Conservation (phyloP, 2,888 invertebrate genomes). For the Halictus quadricinctus region DNA sequence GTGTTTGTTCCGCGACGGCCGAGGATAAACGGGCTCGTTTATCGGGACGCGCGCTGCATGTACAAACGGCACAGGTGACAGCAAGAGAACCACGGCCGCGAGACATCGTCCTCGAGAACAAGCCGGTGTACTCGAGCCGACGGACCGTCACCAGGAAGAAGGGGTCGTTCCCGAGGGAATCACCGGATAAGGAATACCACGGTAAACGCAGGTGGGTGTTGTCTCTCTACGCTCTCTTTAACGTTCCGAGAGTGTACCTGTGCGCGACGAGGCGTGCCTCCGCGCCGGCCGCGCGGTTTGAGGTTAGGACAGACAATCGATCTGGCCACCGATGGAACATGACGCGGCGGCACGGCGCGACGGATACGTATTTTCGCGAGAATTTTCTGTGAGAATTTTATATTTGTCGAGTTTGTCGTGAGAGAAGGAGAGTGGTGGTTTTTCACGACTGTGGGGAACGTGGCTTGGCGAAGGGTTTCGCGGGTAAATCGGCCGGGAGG, state of each 20-base stretch:
- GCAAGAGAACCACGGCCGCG: slow-evolving; percentile 24
- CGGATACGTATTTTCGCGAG: neutral
- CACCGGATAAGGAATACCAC: slow-evolving; percentile 28
- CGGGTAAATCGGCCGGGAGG: slow-evolving; percentile 3
- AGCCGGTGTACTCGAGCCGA: slow-evolving; percentile 46
- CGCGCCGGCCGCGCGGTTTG: slow-evolving; percentile 63
- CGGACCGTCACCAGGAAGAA: slow-evolving; percentile 9
- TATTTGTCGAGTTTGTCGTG: too few species aligned
- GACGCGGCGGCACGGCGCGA: slow-evolving; percentile 33
- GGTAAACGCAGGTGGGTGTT: slow-evolving; percentile 77
- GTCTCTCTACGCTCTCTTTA: slow-evolving; percentile 39
- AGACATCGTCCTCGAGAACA: slow-evolving; percentile 10
- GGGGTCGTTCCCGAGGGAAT: neutral
- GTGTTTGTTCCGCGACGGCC: neutral
- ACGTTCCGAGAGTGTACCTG: slow-evolving; percentile 2
- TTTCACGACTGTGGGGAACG: neutral
- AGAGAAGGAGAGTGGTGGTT: neutral
- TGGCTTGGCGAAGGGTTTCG: neutral
- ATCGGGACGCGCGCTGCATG: slow-evolving; percentile 13
- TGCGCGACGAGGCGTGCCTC: slow-evolving; percentile 41
- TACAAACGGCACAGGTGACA: slow-evolving; percentile 66
- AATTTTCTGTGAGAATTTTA: neutral
- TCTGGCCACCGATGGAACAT: slow-evolving; percentile 49
- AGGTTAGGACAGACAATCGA: slow-evolving; percentile 76
- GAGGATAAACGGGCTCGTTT: slow-evolving; percentile 10